phyloP scores from a whole-genome alignment of 2,888 invertebrate genomes.

The Drosophila buzzatii region DNA sequence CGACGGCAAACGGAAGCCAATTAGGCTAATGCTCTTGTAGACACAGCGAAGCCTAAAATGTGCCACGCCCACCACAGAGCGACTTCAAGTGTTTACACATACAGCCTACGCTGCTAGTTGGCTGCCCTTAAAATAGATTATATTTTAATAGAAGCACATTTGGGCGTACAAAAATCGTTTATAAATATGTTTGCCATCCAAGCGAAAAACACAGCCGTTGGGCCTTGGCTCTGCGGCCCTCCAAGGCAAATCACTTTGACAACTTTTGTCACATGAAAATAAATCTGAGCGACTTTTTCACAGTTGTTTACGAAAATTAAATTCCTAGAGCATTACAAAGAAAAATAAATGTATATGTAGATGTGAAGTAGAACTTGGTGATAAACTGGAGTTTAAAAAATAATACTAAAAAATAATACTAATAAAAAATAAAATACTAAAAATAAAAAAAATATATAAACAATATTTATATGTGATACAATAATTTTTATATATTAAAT shows the following conservation, averaged over 20 bases:
- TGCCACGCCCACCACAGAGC: neutral
- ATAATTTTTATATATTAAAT: no score
- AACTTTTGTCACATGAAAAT: slow-evolving; percentile 47
- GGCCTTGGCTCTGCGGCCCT: slow-evolving; percentile 19
- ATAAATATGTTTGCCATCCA: slow-evolving; percentile 27
- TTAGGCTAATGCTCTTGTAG: slow-evolving; percentile 66
- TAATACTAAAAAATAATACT: no score
- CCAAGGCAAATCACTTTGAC: slow-evolving; percentile 21
- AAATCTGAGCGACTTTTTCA: slow-evolving; percentile 7
- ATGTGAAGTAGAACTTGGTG: no score
- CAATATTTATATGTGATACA: no score
- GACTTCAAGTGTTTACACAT: slow-evolving; percentile 29
- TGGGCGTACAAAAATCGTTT: slow-evolving; percentile 41
- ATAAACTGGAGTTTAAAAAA: no score
- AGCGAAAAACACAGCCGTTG: slow-evolving; percentile 6
- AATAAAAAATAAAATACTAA: no score
- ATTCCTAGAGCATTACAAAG: no score
- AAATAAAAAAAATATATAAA: no score
- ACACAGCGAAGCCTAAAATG: slow-evolving; percentile 7
- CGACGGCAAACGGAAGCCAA: slow-evolving; percentile 47
- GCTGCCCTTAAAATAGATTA: slow-evolving; percentile 41
- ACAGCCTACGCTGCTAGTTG: neutral
- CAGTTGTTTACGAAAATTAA: neutral
- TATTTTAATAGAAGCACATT: slow-evolving; percentile 53
- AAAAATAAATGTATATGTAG: no score